Percentiles rank a stretch among this genome's conserved stretches.
Evolutionary conservation across 2,797 vertebrate genomes (phyloP).

Genomic region (Phaenicophaeus curvirostris): DNA sequence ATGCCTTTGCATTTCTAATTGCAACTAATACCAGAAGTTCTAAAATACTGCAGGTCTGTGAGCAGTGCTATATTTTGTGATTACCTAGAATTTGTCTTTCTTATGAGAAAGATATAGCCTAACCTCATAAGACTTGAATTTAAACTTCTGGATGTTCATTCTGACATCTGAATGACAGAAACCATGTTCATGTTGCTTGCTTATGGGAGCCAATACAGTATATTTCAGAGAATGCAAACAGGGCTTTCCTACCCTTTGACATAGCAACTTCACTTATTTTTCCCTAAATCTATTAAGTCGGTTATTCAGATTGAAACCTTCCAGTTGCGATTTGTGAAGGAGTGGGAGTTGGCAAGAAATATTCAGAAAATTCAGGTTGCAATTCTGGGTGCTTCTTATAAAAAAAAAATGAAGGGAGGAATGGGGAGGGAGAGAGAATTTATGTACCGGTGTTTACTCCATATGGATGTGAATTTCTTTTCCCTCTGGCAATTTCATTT

Average conservation of each 20-base stretch:
- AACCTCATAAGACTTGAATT: not conserved
- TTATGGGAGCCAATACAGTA: not conserved
- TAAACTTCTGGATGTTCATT: not conserved
- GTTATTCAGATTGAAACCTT: conserved; percentile 51
- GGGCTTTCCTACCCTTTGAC: not conserved
- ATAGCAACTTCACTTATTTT: conserved; percentile 31
- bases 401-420: not conserved
- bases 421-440: not conserved
- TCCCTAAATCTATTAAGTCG: conserved; percentile 16
- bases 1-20: not conserved
- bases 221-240: not conserved
- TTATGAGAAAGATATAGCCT: not conserved
- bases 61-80: not conserved
- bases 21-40: not conserved
- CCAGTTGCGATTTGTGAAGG: conserved; percentile 20
- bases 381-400: not conserved
- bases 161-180: not conserved
- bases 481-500: not conserved
- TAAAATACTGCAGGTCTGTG: not conserved
- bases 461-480: not conserved
- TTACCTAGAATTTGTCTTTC: not conserved
- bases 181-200: not conserved
- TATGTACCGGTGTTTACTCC: not conserved
- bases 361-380: not conserved
- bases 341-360: conserved; percentile 45